Percentiles rank a stretch among this genome's conserved stretches.
These are phyloP conservation scores for Chloroclysta siterata DNA, from an alignment of 2,888 invertebrate species.

Conservation along the genomic window DNA sequence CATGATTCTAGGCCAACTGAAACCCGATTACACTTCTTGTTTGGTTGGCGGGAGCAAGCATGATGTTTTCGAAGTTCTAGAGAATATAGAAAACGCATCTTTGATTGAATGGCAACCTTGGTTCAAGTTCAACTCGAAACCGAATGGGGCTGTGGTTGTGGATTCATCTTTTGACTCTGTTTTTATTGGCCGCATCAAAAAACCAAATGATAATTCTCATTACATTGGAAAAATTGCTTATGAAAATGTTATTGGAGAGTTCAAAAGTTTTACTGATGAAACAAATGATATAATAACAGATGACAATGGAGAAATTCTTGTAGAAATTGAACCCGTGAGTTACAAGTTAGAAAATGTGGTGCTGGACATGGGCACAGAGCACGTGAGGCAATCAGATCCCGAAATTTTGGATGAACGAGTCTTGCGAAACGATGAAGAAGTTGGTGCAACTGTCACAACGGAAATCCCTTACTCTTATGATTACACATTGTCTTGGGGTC, in stretches of 20 bases:
- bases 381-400: slow-evolving; percentile 75
- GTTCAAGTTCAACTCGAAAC: slow-evolving; percentile 87
- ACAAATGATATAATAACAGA: slow-evolving; percentile 79
- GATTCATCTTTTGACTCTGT: slow-evolving; percentile 72
- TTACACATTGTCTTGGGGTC: slow-evolving; percentile 91
- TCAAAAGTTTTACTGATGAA: slow-evolving; percentile 87
- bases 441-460: slow-evolving; percentile 87
- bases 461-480: slow-evolving; percentile 90
- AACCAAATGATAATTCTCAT: slow-evolving; percentile 74
- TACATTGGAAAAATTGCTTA: slow-evolving; percentile 90
- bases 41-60: slow-evolving; percentile 87
- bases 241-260: slow-evolving; percentile 87
- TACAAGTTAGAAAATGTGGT: slow-evolving; percentile 90
- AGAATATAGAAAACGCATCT: slow-evolving; percentile 91
- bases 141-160: slow-evolving; percentile 88
- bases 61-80: slow-evolving; percentile 88
- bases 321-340: slow-evolving; percentile 91
- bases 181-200: slow-evolving; percentile 71
- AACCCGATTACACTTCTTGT: slow-evolving; percentile 86
- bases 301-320: slow-evolving; percentile 89
- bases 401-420: slow-evolving; percentile 81
- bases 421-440: slow-evolving; percentile 83
- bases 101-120: slow-evolving; percentile 91
- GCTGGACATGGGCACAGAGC: slow-evolving; percentile 82
- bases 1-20: slow-evolving; percentile 89